Base-by-base conservation (phyloP, 2,888 invertebrate genomes). In the Auanema freiburgensis region DNA sequence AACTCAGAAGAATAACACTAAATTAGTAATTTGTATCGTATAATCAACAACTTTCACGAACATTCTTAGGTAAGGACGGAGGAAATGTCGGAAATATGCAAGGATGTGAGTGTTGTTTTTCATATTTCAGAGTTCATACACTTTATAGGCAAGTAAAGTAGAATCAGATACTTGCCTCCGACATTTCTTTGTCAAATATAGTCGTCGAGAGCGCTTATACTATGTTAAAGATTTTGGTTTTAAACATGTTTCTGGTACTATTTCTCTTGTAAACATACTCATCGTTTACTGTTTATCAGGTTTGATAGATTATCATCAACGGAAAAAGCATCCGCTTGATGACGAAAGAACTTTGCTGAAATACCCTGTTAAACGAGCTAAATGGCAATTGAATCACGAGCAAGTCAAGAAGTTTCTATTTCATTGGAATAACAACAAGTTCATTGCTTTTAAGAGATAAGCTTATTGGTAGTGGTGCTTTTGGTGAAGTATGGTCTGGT, bases 401-500 rank as follows among this genome's bases (percentile, higher is more conserved):
- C 63, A 63, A 33, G 25, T 66, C 46, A 14, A 53, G 8, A 44
- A 52, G 65, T 65, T 8, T 18, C 33, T 33, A 33, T 33, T 33
- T 8, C 8, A 33, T 8, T 8, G 8, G 33, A 8, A 33, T 33
- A 33, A 33, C 33, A 33, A 33, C 33, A 33, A 33, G 33, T 33
- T 33, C 16, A 10, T 52, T 18, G 4, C 23, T 4, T 6, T 52
- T 52, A 41, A 65, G 63, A 16, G 41, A 23, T 50, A 53, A 57
- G 44, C 56, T 49, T n/a, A 21, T 69, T 12, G 69, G 69, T 1
- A 49, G 55, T n/a, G 69, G 69, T 33, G 69, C 69, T 14, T 69
- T 69, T 43, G 66, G 66, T 2, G 66, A 69, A 42, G 69, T 69
- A 14, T 66, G 57, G 54, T 41, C 57, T 16, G 61, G 69, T n/a